Conservation (phyloP, 92 coral and sea anemone species). For the Actinernus sp. region DNA sequence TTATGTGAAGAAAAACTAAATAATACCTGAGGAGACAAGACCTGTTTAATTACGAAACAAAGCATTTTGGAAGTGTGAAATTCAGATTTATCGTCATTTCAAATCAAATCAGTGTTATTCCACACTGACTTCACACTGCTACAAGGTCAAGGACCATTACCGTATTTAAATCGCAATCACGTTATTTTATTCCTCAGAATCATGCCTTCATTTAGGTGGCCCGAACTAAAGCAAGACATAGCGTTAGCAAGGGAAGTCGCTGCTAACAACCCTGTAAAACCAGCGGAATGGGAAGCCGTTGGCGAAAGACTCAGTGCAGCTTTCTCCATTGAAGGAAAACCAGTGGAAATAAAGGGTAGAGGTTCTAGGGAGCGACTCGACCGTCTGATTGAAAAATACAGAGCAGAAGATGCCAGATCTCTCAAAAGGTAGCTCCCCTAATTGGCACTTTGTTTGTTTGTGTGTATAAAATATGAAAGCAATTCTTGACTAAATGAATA, state of each 20-base stretch:
- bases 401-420: conserved; percentile 49
- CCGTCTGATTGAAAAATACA: conserved; percentile 36
- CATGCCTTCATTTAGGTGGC: conserved; percentile 71
- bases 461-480: neutral
- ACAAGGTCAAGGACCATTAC: too few species aligned
- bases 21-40: too few species aligned
- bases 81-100: too few species aligned
- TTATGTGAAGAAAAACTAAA: too few species aligned
- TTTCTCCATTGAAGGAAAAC: conserved; percentile 41
- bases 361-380: conserved; percentile 52
- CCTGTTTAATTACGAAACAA: too few species aligned
- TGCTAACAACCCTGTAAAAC: conserved; percentile 33
- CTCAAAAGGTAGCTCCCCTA: conserved; percentile 40
- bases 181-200: conserved; percentile 30
- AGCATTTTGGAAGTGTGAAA: too few species aligned
- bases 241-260: conserved; percentile 70
- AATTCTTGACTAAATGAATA: too few species aligned
- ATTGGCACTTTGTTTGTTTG: neutral
- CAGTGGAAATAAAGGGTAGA: conserved; percentile 53
- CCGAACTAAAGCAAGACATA: conserved; percentile 26
- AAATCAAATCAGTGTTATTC: too few species aligned
- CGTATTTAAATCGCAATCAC: too few species aligned
- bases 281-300: conserved; percentile 63
- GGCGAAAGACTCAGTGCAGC: conserved; percentile 48
- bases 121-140: too few species aligned